These are phyloP conservation scores for Sebastolobus altivelis DNA, from an alignment of 2,797 vertebrate genomes.

Conservation along the genomic window DNA sequence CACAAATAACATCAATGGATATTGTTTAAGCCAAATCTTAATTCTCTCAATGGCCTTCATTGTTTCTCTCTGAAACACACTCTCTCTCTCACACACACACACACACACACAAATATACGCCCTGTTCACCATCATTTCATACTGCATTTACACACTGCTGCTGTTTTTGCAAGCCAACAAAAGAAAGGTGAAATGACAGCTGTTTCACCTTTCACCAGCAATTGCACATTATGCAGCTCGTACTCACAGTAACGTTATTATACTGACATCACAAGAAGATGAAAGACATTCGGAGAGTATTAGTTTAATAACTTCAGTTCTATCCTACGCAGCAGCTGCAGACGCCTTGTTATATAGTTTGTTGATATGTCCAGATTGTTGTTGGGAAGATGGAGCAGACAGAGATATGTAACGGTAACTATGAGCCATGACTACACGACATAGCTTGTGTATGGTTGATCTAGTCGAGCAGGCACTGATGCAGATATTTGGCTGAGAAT, in stretches of 20 bases:
- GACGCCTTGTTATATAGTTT: slow-evolving; percentile 60
- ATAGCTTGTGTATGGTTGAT: slow-evolving; percentile 67
- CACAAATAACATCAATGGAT: slow-evolving; percentile 66
- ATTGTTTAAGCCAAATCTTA: slow-evolving; percentile 46
- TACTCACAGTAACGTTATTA: slow-evolving; percentile 54
- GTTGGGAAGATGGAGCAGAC: slow-evolving; percentile 52
- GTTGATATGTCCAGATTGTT: slow-evolving; percentile 47
- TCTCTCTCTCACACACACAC: neutral
- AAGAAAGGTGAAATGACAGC: slow-evolving; percentile 34
- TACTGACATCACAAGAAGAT: slow-evolving; percentile 69
- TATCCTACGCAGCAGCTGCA: slow-evolving; percentile 77
- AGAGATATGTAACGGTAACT: slow-evolving; percentile 70
- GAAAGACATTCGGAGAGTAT: slow-evolving; percentile 69
- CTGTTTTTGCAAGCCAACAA: slow-evolving; percentile 39
- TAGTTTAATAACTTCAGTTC: slow-evolving; percentile 59
- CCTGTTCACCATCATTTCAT: slow-evolving; percentile 23
- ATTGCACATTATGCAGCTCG: slow-evolving; percentile 57
- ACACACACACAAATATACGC: slow-evolving; percentile 3
- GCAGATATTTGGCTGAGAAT: slow-evolving; percentile 85
- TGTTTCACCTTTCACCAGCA: slow-evolving; percentile 42
- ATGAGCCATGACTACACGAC: slow-evolving; percentile 75
- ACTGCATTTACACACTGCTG: slow-evolving; percentile 61
- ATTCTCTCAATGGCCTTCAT: slow-evolving; percentile 38
- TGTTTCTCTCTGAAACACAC: slow-evolving; percentile 12
- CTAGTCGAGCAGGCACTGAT: slow-evolving; percentile 87